A percentile compares a stretch with the other conserved stretches of the same genome.
Conservation (phyloP, 2,113 vertebrate genomes). For the Connochaetes taurinus region DNA sequence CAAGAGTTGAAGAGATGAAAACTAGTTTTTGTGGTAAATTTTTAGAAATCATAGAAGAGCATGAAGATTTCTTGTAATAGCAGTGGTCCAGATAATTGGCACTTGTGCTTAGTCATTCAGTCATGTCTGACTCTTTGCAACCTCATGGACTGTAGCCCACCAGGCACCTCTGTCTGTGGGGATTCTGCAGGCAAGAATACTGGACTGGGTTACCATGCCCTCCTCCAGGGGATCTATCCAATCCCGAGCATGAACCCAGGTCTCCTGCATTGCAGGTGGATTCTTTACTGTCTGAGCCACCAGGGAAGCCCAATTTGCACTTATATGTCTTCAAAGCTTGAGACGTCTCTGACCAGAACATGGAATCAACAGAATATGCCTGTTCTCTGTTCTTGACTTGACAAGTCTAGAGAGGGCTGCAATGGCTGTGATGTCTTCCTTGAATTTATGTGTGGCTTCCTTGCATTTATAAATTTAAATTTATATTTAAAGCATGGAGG, state of each 20-base stretch:
- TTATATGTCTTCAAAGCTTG: background rate
- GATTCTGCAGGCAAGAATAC: background rate
- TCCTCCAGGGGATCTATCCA: background rate
- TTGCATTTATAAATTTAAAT: background rate
- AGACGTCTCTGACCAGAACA: background rate
- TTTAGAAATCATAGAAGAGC: background rate
- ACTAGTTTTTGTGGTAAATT: background rate
- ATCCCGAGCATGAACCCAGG: background rate
- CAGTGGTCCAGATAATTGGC: background rate
- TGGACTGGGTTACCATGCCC: background rate
- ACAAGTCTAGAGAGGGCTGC: background rate
- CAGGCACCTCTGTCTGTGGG: background rate
- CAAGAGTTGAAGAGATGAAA: background rate
- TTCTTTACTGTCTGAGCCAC: background rate
- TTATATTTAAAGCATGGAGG: background rate
- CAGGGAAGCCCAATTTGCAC: background rate
- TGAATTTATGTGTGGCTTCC: background rate
- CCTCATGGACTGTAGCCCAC: background rate
- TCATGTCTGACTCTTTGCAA: background rate
- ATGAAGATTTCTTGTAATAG: background rate
- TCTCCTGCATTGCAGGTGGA: background rate
- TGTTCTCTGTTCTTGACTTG: background rate
- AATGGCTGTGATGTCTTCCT: background rate
- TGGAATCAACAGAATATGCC: fast-evolving
- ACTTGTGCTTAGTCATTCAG: background rate